Evolutionary conservation across 2,113 vertebrate species (phyloP).

Genomic region (Oreotragus oreotragus): DNA sequence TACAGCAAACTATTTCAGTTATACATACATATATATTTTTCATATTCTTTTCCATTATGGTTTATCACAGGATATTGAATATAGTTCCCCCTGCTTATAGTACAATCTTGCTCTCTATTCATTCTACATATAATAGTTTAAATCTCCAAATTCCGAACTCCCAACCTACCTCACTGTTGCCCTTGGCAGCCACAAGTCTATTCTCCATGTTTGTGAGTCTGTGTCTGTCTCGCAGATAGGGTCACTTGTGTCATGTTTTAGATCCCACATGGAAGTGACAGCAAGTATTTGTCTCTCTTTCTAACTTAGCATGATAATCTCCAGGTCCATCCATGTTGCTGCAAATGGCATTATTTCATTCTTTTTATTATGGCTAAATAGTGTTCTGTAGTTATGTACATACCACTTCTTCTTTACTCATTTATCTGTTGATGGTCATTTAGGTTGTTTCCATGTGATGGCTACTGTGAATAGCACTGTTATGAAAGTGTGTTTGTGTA

Average conservation of each 20-base stretch:
- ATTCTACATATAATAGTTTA: background rate
- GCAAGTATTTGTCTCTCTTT: background rate
- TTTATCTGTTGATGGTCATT: background rate
- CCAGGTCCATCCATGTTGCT: background rate
- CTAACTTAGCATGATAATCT: background rate
- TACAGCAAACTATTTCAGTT: background rate
- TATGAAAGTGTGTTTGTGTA: background rate
- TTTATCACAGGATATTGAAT: background rate
- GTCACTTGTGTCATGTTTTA: background rate
- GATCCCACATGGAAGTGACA: background rate
- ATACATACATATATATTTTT: background rate
- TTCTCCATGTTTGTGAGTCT: background rate
- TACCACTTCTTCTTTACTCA: background rate
- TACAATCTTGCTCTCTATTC: background rate
- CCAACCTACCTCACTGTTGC: background rate
- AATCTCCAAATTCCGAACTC: background rate
- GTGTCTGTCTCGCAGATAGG: background rate
- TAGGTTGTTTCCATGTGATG: background rate
- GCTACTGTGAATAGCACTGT: background rate
- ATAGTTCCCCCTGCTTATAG: background rate
- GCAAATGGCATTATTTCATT: background rate
- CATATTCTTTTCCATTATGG: background rate
- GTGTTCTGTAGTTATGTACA: background rate
- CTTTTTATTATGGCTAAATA: background rate
- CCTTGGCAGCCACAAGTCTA: background rate